Evolutionary conservation across 1,140 invertebrate genomes (phyloP).

Genomic region (Drosophila tropicalis): DNA sequence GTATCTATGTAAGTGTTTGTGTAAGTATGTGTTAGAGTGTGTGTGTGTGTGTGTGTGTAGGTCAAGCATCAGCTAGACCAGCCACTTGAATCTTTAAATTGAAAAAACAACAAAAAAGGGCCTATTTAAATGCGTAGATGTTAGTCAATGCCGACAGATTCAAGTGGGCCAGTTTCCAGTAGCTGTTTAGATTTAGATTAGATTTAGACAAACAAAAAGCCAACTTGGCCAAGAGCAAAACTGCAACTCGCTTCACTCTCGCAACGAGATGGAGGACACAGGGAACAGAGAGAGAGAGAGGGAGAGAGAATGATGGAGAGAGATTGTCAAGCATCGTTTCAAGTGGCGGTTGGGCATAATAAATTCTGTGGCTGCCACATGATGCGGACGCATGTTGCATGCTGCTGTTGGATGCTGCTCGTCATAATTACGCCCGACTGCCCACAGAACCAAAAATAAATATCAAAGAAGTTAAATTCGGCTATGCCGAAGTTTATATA

Average conservation of each 20-base stretch:
- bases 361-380: constrained; percentile 69
- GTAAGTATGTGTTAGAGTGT: constrained; percentile 22
- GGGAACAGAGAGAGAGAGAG: not conserved
- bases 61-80: constrained; percentile 48
- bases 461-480: too few species aligned
- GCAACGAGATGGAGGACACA: constrained; percentile 37
- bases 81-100: constrained; percentile 43
- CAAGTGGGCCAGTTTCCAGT: constrained; percentile 55
- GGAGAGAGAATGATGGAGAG: constrained; percentile 1
- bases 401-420: constrained; percentile 52
- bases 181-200: constrained; percentile 42
- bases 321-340: constrained; percentile 55
- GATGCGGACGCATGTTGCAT: constrained; percentile 60
- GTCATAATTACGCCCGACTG: constrained; percentile 78
- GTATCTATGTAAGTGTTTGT: constrained; percentile 21
- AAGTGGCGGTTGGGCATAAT: constrained; percentile 68
- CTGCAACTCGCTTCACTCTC: constrained; percentile 46
- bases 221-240: constrained; percentile 56
- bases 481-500: too few species aligned
- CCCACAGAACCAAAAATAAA: constrained; percentile 48
- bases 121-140: constrained; percentile 59
- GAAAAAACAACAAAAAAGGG: constrained; percentile 43
- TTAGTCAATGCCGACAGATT: constrained; percentile 61
- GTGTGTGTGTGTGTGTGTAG: constrained; percentile 34
- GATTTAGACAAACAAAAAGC: constrained; percentile 61